Percentiles rank a stretch among this genome's conserved stretches.
These are phyloP conservation scores for Lonchura striata DNA, from an alignment of 2,113 vertebrate species.

Conservation along the genomic window DNA sequence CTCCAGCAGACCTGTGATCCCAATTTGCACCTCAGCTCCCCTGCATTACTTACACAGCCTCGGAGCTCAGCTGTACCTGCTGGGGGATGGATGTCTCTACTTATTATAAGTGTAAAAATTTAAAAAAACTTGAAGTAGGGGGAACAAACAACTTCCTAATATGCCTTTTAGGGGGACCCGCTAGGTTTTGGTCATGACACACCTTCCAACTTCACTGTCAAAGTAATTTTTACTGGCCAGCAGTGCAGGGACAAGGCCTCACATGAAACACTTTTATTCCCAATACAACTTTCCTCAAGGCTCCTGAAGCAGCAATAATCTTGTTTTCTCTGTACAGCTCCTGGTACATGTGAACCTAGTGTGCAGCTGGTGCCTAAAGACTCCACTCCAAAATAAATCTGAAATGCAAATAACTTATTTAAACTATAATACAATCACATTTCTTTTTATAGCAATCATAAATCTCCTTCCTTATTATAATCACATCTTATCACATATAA, in stretches of 20 bases:
- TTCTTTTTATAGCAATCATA: slow-evolving; percentile 47
- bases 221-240: background rate
- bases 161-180: background rate
- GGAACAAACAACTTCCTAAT: background rate
- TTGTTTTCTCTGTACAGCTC: background rate
- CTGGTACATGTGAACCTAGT: background rate
- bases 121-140: background rate
- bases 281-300: background rate
- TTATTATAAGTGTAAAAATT: background rate
- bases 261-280: background rate
- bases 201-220: background rate
- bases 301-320: slow-evolving; percentile 4
- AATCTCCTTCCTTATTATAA: slow-evolving; percentile 42
- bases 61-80: slow-evolving; percentile 75
- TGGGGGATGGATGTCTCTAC: slow-evolving; percentile 25
- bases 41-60: slow-evolving; percentile 79
- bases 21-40: slow-evolving; percentile 84
- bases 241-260: background rate
- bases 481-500: slow-evolving; percentile 13
- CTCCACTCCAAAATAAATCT: background rate
- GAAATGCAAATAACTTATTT: slow-evolving; percentile 49
- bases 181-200: background rate
- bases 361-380: slow-evolving; percentile 10
- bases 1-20: slow-evolving; percentile 68
- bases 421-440: slow-evolving; percentile 36